Percentiles rank a stretch among this genome's conserved stretches.
Evolutionary conservation across 2,888 invertebrate species (phyloP).

Genomic region (Osedax fenrisi): DNA sequence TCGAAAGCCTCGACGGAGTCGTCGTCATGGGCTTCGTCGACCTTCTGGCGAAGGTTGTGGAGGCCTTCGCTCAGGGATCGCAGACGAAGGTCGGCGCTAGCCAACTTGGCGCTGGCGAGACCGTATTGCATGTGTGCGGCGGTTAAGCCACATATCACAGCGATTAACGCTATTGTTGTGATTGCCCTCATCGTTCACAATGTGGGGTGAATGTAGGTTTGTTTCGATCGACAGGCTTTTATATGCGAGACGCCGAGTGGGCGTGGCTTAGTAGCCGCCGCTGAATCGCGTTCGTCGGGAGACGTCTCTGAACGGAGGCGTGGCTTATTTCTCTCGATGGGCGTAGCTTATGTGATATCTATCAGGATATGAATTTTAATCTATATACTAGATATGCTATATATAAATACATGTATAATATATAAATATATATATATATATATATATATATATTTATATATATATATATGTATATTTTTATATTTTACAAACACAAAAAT

Average conservation of each 20-base stretch:
- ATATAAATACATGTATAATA: too few relatives aligned
- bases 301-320: background rate
- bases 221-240: background rate
- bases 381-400: too few relatives aligned
- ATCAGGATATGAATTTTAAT: too few relatives aligned
- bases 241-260: background rate
- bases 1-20: background rate
- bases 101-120: slow-evolving; percentile 15
- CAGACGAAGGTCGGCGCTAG: background rate
- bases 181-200: slow-evolving; percentile 5
- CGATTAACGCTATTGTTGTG: slow-evolving; percentile 6
- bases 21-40: background rate
- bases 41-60: background rate
- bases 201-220: background rate
- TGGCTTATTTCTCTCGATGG: too few relatives aligned
- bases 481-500: too few relatives aligned
- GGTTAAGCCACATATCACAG: background rate
- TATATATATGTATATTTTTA: too few relatives aligned
- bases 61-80: background rate
- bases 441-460: too few relatives aligned
- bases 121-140: slow-evolving; percentile 1
- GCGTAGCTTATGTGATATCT: too few relatives aligned
- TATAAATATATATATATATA: too few relatives aligned
- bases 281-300: background rate
- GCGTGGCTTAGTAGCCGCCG: background rate